These are phyloP conservation scores for Ceriagrion tenellum DNA, from an alignment of 2,888 invertebrate genomes.

Conservation along the genomic window DNA sequence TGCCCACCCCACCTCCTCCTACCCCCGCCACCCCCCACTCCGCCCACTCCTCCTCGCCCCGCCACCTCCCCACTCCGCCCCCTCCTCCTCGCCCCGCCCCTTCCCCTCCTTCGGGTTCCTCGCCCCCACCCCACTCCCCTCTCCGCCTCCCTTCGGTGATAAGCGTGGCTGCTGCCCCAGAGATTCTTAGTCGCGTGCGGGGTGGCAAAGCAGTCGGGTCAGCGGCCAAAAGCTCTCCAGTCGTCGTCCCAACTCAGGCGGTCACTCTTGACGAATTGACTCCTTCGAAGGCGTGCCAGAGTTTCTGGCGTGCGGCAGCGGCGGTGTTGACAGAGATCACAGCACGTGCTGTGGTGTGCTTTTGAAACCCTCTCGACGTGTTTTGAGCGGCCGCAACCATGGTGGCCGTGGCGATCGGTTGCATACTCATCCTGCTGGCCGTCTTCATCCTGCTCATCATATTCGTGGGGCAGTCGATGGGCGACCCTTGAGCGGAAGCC, in stretches of 20 bases:
- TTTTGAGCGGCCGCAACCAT: slow-evolving; percentile 78
- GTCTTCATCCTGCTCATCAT: slow-evolving; percentile 91
- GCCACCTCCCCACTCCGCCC: slow-evolving; percentile 69
- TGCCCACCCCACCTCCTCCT: slow-evolving; percentile 40
- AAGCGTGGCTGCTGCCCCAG: slow-evolving; percentile 28
- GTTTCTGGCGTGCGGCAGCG: neutral
- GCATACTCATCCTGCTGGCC: slow-evolving; percentile 88
- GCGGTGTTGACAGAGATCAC: too few relatives aligned
- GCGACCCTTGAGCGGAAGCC: slow-evolving; percentile 66
- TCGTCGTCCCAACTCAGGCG: neutral
- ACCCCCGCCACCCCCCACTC: neutral
- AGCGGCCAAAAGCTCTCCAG: neutral
- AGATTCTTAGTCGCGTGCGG: slow-evolving; percentile 30
- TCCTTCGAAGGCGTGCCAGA: neutral
- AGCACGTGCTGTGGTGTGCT: too few relatives aligned
- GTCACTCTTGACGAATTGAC: neutral
- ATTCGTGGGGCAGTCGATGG: slow-evolving; percentile 88
- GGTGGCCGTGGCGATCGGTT: slow-evolving; percentile 92
- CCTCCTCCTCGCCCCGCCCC: neutral
- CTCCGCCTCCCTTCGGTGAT: neutral
- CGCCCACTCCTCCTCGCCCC: slow-evolving; percentile 49
- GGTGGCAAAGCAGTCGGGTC: neutral
- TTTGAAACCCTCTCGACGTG: neutral
- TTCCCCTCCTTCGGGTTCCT: neutral
- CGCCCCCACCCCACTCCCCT: too few relatives aligned